Evolutionary conservation across 2,888 invertebrate species (phyloP).

Genomic region (Yponomeuta cagnagella): DNA sequence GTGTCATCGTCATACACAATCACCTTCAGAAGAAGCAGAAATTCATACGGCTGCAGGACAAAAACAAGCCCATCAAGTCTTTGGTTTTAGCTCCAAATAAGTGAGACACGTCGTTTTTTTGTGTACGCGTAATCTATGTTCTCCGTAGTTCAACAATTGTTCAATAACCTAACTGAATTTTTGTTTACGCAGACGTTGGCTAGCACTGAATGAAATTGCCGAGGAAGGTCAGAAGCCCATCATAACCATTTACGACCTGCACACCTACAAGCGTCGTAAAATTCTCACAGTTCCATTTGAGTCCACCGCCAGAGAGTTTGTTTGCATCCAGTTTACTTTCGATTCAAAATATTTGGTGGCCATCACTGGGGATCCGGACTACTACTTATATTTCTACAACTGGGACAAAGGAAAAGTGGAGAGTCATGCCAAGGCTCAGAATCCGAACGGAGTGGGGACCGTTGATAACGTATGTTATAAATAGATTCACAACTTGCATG

Average conservation of each 20-base stretch:
- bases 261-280: constrained; percentile 81
- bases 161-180: not conserved
- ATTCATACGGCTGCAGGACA: constrained; percentile 81
- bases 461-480: constrained; percentile 60
- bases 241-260: constrained; percentile 83
- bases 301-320: constrained; percentile 78
- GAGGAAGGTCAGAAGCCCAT: constrained; percentile 80
- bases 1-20: constrained; percentile 84
- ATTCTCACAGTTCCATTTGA: constrained; percentile 79
- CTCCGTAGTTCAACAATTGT: no score
- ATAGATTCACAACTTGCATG: no score
- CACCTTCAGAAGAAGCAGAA: constrained; percentile 82
- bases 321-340: constrained; percentile 84
- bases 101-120: constrained; percentile 51
- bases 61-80: constrained; percentile 78
- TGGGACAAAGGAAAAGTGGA: constrained; percentile 89
- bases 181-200: constrained; percentile 70
- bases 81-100: constrained; percentile 80
- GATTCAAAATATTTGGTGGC: constrained; percentile 88
- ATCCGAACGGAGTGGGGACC: constrained; percentile 80
- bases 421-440: constrained; percentile 82
- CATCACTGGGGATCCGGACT: constrained; percentile 89
- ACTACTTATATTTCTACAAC: constrained; percentile 86
- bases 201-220: constrained; percentile 78
- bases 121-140: no score